These are phyloP conservation scores for Gasteruption jaculator DNA, from an alignment of 2,888 invertebrate genomes.

Conservation along the genomic window DNA sequence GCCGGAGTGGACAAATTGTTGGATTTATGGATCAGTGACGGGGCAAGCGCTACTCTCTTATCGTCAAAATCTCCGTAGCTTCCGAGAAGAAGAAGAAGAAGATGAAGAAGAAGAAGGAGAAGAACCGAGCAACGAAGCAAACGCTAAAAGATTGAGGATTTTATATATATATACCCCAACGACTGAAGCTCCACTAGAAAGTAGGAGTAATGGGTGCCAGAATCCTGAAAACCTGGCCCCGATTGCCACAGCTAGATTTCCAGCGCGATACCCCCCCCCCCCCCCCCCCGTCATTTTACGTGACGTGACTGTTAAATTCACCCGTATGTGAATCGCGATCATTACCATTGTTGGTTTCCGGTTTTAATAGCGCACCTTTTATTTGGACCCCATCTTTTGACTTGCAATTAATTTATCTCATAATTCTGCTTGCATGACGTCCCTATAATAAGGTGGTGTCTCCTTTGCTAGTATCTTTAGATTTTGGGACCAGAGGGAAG, in stretches of 20 bases:
- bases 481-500: too few relatives aligned
- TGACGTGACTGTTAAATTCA: constrained; percentile 32
- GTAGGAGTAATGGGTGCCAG: too few relatives aligned
- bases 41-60: constrained; percentile 40
- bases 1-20: constrained; percentile 47
- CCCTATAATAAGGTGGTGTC: too few relatives aligned
- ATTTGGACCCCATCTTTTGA: too few relatives aligned
- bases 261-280: neutral
- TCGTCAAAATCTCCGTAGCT: constrained; percentile 46
- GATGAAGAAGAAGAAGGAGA: constrained; percentile 18
- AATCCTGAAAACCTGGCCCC: too few relatives aligned
- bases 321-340: constrained; percentile 21
- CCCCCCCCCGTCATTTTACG: constrained; percentile 20
- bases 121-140: constrained; percentile 15
- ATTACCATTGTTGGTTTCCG: constrained; percentile 27
- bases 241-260: too few relatives aligned
- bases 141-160: constrained; percentile 17
- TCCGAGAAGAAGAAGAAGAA: constrained; percentile 33
- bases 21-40: constrained; percentile 48
- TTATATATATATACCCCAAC: neutral
- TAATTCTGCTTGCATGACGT: too few relatives aligned
- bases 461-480: too few relatives aligned
- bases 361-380: too few relatives aligned
- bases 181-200: too few relatives aligned
- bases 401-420: constrained; percentile 7